Base-by-base conservation (phyloP, 2,797 vertebrate genomes). In the Falco naumanni region DNA sequence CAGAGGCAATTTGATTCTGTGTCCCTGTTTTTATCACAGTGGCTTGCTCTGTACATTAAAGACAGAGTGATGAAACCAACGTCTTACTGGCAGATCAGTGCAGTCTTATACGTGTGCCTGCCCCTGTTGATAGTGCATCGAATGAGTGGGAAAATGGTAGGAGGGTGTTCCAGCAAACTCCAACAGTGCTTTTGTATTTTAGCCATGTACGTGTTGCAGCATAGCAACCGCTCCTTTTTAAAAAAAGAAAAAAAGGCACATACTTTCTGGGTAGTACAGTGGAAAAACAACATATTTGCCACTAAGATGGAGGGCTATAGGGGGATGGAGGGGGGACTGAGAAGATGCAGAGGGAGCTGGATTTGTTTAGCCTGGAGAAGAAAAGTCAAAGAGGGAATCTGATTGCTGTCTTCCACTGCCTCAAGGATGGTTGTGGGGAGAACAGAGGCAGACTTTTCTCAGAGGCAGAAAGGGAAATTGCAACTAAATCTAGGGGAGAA, bases 81-180 rank as follows among this genome's bases (percentile, higher is more conserved):
- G 22, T 77, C 84, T 90, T 89, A 47, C 53, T 54, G 74, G 47
- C 39, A 77, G n/a, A 43, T 82, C n/a, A 69, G 13, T 81, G 39
- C 82, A 87, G 66, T 71, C 79, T 85, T 75, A 39, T 25, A 20
- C 37, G 63, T 87, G 37, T 90, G 72, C 50, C 61, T 78, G 60
- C 72, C 75, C 45, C 90, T 84, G 51, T 88, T 92, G 79, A 54
- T 65, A 80, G 71, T 61, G 37, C 70, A 84, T 87, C 61, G 84
- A 0, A 78, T 71, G 59, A 91, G 71, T 84, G 76, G 68, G 79
- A 86, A 83, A 69, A 29, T 85, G 48, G 83, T 90, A 45, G 76
- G 41, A 95, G 41, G 34, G 21, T 92, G 68, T 88, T 87, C 76
- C 68, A 80, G 63, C 68, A 80, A 88, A 61, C 26, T 84, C 70